Evolutionary conservation across 1,140 invertebrate genomes (phyloP).

Genomic region (Papilio xuthus): DNA sequence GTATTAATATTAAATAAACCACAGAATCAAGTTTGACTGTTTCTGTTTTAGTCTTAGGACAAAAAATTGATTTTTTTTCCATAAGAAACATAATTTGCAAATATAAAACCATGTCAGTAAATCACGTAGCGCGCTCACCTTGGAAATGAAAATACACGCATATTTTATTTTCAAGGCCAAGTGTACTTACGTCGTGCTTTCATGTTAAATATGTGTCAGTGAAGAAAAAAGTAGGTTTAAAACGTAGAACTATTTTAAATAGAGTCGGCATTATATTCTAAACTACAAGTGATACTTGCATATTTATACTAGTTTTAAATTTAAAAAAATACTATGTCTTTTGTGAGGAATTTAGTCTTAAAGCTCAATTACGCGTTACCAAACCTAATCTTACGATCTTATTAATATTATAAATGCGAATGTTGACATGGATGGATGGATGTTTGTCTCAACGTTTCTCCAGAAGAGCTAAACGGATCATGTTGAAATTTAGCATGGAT

Average conservation of each 20-base stretch:
- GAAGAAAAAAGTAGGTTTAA: not conserved
- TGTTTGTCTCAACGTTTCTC: too few species aligned
- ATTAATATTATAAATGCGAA: too few species aligned
- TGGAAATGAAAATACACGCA: slow-evolving; percentile 9
- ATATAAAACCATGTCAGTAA: not conserved
- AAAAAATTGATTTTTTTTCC: not conserved
- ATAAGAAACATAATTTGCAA: not conserved
- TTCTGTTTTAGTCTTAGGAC: not conserved
- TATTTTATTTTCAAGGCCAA: slow-evolving; percentile 11
- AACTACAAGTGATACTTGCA: too few species aligned
- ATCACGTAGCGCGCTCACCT: slow-evolving; percentile 9
- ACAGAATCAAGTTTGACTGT: too few species aligned
- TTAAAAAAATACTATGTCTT: not conserved
- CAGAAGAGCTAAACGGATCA: too few species aligned
- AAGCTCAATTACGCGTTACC: too few species aligned
- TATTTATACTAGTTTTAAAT: too few species aligned
- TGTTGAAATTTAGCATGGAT: too few species aligned
- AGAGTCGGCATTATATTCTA: not conserved
- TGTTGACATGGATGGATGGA: too few species aligned
- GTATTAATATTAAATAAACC: too few species aligned
- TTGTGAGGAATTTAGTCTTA: not conserved
- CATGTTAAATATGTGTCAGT: not conserved
- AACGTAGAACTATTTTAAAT: not conserved
- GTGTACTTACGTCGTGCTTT: not conserved
- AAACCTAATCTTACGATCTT: too few species aligned